Base-by-base conservation (phyloP, 2,113 vertebrate species). In the Anarrhichthys ocellatus region DNA sequence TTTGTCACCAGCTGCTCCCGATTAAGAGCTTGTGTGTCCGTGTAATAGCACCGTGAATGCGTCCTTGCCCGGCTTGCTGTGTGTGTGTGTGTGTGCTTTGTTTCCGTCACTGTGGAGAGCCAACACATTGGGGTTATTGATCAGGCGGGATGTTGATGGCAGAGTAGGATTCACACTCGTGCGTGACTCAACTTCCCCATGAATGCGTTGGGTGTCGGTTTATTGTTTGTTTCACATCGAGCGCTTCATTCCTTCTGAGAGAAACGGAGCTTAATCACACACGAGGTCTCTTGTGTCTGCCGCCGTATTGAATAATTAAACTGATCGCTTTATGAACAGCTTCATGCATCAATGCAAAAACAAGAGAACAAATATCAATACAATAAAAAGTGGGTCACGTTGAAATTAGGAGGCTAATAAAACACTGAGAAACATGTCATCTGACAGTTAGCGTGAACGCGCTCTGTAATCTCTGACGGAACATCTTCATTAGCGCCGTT, bases 401-500 rank as follows among this genome's bases (percentile, higher is more conserved):
- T 50, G 17, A 46, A 27, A 62, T 72, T 15, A 80, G 67, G 3
- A 6, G 48, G 40, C 29, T 52, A 6, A 83, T 46, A 36, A 75
- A 63, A 9, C 32, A 5, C 20, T 0, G 44, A 15, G 27, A 67
- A 63, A 42, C 48, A 20, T 27, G 27, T 27, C 27, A 1, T 27
- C 0, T 1, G 80, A 70, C 63, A 44, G 56, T 59, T 66, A 74
- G 61, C 48, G 46, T 24, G 44, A 73, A 24, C 80, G 64, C 81
- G 64, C 81, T 78, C 38, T 0, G 24, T 75, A 46, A 85, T 80
- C 63, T 71, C 38, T 80, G 75, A 48, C 50, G 29, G 42, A 5
- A 38, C 5, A 48, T 76, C 54, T 67, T 11, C 36, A 85, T 89
- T 80, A 80, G 22, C 5, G 1, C 71, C 1, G 40, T 85, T 38